These are phyloP conservation scores for Phocoena sinus DNA, from an alignment of 2,113 vertebrate species.

Conservation along the genomic window DNA sequence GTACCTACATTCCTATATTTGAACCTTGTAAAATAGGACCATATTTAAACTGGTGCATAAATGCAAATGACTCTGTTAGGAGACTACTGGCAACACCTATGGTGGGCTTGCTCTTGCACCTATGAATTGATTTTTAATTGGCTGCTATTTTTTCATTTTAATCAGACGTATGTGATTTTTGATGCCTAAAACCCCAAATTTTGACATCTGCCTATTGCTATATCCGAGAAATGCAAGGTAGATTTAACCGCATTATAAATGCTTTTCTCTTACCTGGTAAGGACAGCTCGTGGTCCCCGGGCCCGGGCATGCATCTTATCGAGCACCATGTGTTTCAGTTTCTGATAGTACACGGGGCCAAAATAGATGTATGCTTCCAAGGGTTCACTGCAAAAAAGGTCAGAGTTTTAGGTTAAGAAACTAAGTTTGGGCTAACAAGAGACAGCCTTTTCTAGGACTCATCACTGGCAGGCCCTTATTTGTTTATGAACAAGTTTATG, in stretches of 20 bases:
- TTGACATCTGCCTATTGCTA: neutral
- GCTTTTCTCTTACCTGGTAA: slow-evolving; percentile 88
- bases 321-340: slow-evolving; percentile 98
- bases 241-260: neutral
- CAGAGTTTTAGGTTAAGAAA: neutral
- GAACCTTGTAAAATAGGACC: neutral
- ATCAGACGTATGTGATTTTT: neutral
- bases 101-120: neutral
- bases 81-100: neutral
- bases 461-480: neutral
- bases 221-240: rapidly evolving
- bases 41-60: neutral
- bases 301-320: slow-evolving; percentile 99
- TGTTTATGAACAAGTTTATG: neutral
- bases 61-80: neutral
- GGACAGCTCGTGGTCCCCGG: slow-evolving; percentile 94
- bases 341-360: slow-evolving; percentile 98
- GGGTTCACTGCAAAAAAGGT: slow-evolving; percentile 85
- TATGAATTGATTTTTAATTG: neutral
- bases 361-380: slow-evolving; percentile 98
- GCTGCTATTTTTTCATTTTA: neutral
- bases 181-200: neutral
- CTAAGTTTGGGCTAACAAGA: neutral
- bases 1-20: neutral
- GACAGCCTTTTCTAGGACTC: neutral